A percentile compares a stretch with the other conserved stretches of the same genome.
Conservation (phyloP, 2,113 vertebrate species). For the Carollia perspicillata region DNA sequence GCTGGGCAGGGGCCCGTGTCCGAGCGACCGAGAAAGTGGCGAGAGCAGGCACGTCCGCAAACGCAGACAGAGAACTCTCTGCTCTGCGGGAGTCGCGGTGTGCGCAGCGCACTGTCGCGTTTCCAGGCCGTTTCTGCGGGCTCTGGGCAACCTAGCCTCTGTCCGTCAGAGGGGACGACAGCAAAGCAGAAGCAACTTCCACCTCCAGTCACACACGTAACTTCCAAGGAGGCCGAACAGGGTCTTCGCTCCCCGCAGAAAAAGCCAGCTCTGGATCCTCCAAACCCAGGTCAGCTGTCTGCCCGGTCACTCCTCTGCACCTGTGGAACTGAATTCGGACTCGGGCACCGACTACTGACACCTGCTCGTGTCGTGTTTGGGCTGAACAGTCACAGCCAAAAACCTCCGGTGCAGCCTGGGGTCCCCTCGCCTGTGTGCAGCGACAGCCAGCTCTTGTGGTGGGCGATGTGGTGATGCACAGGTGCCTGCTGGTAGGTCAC, state of each 20-base stretch:
- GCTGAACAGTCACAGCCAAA: fast-evolving
- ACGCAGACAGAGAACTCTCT: too few relatives aligned
- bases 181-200: neutral
- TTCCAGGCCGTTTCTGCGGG: neutral
- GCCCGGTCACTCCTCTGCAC: neutral
- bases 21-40: neutral
- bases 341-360: neutral
- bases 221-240: neutral
- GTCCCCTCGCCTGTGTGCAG: conserved; percentile 86
- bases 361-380: neutral
- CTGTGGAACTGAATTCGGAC: neutral
- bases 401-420: neutral
- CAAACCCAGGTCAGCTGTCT: neutral
- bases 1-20: neutral
- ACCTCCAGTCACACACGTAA: neutral
- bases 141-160: neutral
- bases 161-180: fast-evolving
- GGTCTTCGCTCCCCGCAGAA: too few relatives aligned
- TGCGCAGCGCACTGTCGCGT: neutral
- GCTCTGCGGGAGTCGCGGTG: neutral
- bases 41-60: neutral
- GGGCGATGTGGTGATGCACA: conserved; percentile 88
- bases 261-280: neutral
- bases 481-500: conserved; percentile 88
- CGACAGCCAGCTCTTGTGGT: conserved; percentile 93